These are phyloP conservation scores for Danio jaintianensis DNA, from an alignment of 2,797 vertebrate species.

Conservation along the genomic window DNA sequence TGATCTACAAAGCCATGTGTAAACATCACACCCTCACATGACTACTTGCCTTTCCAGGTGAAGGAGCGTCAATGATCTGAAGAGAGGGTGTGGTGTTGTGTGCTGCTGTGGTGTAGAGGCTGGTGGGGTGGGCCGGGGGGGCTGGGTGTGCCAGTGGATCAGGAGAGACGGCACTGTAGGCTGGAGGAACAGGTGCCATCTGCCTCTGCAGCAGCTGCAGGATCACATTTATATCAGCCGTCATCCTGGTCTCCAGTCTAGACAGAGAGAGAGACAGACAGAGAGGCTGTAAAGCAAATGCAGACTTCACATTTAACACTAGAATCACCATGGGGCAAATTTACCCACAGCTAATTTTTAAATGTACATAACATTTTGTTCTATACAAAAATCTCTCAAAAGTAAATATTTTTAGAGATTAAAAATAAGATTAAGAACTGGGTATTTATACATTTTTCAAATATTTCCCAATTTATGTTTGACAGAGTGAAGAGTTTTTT, in stretches of 20 bases:
- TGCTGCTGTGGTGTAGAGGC: conserved; percentile 72
- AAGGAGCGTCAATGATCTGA: conserved; percentile 69
- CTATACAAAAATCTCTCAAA: too few species aligned
- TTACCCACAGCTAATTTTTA: too few species aligned
- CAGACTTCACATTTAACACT: neutral
- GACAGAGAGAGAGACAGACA: neutral
- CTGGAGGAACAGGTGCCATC: conserved; percentile 85
- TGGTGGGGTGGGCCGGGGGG: conserved; percentile 61
- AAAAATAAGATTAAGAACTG: too few species aligned
- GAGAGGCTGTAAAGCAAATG: neutral
- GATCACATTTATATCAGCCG: conserved; percentile 91
- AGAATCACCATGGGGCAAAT: too few species aligned
- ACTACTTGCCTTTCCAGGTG: conserved; percentile 51
- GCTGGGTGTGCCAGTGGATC: conserved; percentile 70
- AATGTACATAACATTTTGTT: too few species aligned
- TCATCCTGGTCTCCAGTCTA: conserved; percentile 95
- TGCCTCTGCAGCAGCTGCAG: conserved; percentile 94
- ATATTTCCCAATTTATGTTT: too few species aligned
- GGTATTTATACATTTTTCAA: too few species aligned
- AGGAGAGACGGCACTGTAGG: conserved; percentile 86
- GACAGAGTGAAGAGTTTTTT: too few species aligned
- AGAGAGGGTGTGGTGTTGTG: conserved; percentile 66
- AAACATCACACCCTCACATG: conserved; percentile 57
- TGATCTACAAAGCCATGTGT: neutral
- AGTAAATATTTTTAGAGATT: too few species aligned